Evolutionary conservation across 2,113 vertebrate species (phyloP).

Genomic region (human (Homo sapiens)): GRCh38 chr13:57422501-57423000

Average conservation of each 20-base stretch:
- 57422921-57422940: neutral
- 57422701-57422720: neutral
- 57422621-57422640: constrained; percentile 14
- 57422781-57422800: neutral
- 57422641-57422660: constrained; percentile 36
- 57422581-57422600: neutral
- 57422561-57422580: neutral
- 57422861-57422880: neutral
- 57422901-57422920: neutral
- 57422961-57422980: neutral
- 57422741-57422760: neutral
- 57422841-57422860: neutral
- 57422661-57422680: neutral
- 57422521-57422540: no score
- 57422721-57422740: constrained; percentile 33
- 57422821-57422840: neutral
- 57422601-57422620: constrained; percentile 1
- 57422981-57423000: constrained; percentile 28
- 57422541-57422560: neutral
- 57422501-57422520: no score
- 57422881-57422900: neutral
- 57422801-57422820: neutral
- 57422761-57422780: neutral
- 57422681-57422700: constrained; percentile 32
- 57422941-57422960: neutral